These are phyloP conservation scores for Apeltes quadracus DNA, from an alignment of 2,113 vertebrate genomes.

Conservation along the genomic window DNA sequence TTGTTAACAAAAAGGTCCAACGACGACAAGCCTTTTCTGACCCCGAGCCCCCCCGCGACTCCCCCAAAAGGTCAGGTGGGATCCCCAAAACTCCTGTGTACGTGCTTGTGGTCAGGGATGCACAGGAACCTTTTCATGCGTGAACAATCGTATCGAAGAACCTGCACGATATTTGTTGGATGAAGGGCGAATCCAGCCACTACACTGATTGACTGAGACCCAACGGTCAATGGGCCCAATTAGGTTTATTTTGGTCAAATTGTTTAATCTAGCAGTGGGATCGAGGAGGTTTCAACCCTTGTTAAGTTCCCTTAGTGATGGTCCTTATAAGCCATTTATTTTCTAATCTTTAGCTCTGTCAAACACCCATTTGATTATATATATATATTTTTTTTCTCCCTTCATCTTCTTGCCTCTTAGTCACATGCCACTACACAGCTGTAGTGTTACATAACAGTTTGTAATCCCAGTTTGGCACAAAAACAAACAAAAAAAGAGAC, in stretches of 20 bases:
- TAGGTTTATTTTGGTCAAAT: neutral
- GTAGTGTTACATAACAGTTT: neutral
- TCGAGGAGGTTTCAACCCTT: neutral
- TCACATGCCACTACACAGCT: neutral
- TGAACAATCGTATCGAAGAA: too few species aligned
- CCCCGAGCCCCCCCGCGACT: too few species aligned
- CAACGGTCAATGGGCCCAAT: neutral
- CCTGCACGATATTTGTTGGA: neutral
- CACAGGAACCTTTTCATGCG: conserved; percentile 37
- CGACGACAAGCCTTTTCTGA: conserved; percentile 22
- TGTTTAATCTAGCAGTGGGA: neutral
- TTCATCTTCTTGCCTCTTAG: neutral
- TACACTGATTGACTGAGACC: neutral
- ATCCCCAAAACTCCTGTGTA: conserved; percentile 12
- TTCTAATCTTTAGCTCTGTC: neutral
- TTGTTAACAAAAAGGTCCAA: conserved; percentile 15
- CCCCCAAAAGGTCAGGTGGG: too few species aligned
- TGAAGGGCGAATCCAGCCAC: neutral
- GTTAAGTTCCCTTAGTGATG: neutral
- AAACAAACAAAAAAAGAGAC: neutral
- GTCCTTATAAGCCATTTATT: neutral
- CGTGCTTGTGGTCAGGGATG: conserved; percentile 22
- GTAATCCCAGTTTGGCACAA: neutral
- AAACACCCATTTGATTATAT: neutral
- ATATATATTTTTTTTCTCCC: neutral